Base-by-base conservation (phyloP, 1,140 invertebrate species). In the Pseudomyrmex pallidus region DNA sequence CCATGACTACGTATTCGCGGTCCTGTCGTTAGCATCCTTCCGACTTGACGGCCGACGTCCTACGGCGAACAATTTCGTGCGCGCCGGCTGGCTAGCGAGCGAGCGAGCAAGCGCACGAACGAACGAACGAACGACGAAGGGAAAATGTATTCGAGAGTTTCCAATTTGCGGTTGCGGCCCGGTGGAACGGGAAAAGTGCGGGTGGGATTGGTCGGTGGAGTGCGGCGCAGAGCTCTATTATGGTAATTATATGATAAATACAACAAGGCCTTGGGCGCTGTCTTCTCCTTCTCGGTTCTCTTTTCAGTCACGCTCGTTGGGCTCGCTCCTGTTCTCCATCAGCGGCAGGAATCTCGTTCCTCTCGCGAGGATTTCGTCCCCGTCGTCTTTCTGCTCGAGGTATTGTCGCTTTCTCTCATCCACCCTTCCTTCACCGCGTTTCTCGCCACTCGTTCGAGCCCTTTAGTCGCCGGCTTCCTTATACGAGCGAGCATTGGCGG, bases 181-280 rank as follows among this genome's bases (percentile, higher is more conserved):
- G 87, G 85, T 84, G 77, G 84, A 78, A 70, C 44, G 48, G 57
- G 25, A 64, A n/a, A 61, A 46, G 73, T n/a, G 62, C 52, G 61
- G 78, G 48, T 12, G 54, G 78, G 85, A 70, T 85, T 56, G 85
- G 85, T 73, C 82, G 78, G 78, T 54, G 83, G 68, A 70, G 77
- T 44, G 89, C 89, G 90, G 88, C 87, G 91, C 89, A 85, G 86
- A 85, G 91, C 91, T 93, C 91, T 93, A 94, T 94, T 93, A 94
- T 94, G 93, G 92, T 94, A 94, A 94, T 94, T 94, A 94, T 93
- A 94, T 94, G 93, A 94, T 94, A 94, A 94, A 94, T 94, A 94
- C 91, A 93, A 94, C 92, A 93, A 93, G 92, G 91, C 93, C 91
- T 90, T 85, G 85, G 91, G 92, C 92, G 88, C 85, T 91, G 90